Evolutionary conservation across 1,140 invertebrate species (phyloP), one percentile per base, ranked within the genome.

Genomic region (Euborellia annulipes): DNA sequence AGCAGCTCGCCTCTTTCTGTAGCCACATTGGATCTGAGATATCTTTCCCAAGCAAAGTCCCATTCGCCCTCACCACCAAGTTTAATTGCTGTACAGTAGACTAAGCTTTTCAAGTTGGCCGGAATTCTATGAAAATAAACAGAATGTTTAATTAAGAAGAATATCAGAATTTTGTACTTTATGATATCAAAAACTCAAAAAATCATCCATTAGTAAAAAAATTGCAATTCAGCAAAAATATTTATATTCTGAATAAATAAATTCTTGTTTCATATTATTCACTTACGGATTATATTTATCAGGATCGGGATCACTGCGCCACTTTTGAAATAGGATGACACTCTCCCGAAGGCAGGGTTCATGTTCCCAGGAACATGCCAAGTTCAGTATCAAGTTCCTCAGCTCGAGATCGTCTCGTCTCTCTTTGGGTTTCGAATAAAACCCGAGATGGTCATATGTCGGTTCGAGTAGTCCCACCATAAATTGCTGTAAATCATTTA

Each of bases 11-110:
- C 77, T 54, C 84, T 77, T 56, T 91, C 86, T 0, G 78, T 75
- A 0, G 76, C 81, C 1, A 85, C 77, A 48, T 78, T 78, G 0
- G 80, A 73, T 3, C 70, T 72, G 11, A 72, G 53, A 55, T 85
- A 93, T 14, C 79, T 66, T 32, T 81, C 65, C 73, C 85, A 86
- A 0, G 79, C 75, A 58, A 90, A 90, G 21, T 87, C 69, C 88
- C 87, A 94, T 56, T 90, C 86, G 3, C 70, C 63, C 45, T 80
- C 75, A 0, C 78, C 77, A 2, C 89, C 89, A 11, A 78, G 71
- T 44, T 76, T 68, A 3, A 95, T 78, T 0, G 85, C 87, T 1
- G 79, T 79, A 54, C 88, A 93, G 58, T 89, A 91, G 3, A 91
- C 79, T 0, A 82, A 72, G 14, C 69, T 70, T 36, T 85, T 78